Percentiles rank a stretch among this genome's conserved stretches.
phyloP scores from a whole-genome alignment of 1,140 invertebrate species.

The Pseudomyrmex pallidus region DNA sequence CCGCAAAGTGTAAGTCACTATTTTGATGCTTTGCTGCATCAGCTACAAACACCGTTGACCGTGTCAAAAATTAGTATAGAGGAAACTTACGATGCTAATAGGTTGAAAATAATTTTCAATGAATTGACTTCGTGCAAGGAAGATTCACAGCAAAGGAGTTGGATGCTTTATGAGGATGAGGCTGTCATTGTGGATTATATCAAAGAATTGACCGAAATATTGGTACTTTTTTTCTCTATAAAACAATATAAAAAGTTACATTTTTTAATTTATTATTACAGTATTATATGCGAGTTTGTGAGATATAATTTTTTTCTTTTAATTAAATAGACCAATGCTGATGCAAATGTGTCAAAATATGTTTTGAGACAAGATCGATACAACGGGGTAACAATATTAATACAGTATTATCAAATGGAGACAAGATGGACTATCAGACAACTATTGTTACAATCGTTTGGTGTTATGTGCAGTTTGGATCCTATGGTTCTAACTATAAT shows the following conservation, averaged over 20 bases:
- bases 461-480: conserved; percentile 93
- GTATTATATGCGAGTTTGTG: not conserved
- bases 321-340: conserved; percentile 91
- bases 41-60: conserved; percentile 86
- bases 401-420: conserved; percentile 97
- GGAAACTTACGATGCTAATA: conserved; percentile 91
- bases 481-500: conserved; percentile 91
- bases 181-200: conserved; percentile 93
- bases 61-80: conserved; percentile 87
- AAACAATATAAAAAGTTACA: conserved; percentile 2
- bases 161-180: conserved; percentile 97
- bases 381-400: conserved; percentile 90
- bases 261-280: not conserved
- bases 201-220: conserved; percentile 93
- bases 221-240: conserved; percentile 86
- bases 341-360: conserved; percentile 91
- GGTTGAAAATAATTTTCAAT: conserved; percentile 92
- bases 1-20: conserved; percentile 87
- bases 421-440: conserved; percentile 93
- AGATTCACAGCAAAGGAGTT: conserved; percentile 96
- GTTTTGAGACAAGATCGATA: conserved; percentile 92
- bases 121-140: conserved; percentile 95
- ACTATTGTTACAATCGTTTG: conserved; percentile 93
- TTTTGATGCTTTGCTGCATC: conserved; percentile 85
- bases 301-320: conserved; percentile 36